Percentiles rank a stretch among this genome's conserved stretches.
Evolutionary conservation across 2,888 invertebrate genomes (phyloP).

Genomic region (Melitaea athalia): DNA sequence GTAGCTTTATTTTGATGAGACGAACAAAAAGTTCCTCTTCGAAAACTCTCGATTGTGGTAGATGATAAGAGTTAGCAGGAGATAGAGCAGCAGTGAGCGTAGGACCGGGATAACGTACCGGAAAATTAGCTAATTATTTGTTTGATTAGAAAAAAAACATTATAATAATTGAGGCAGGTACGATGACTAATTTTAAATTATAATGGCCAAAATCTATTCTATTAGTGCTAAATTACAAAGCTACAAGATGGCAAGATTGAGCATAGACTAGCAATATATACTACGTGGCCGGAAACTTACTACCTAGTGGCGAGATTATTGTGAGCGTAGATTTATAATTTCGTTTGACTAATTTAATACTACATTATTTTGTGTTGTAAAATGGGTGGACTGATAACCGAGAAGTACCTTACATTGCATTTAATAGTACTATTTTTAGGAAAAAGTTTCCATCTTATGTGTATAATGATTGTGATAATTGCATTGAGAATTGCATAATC

Average conservation of each 20-base stretch:
- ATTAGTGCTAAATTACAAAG: slow-evolving; percentile 12
- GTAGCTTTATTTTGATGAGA: no score
- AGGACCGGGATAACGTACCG: no score
- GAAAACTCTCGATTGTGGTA: no score
- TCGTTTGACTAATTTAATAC: slow-evolving; percentile 25
- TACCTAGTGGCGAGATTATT: slow-evolving; percentile 59
- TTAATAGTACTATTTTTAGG: background rate
- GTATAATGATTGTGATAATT: no score
- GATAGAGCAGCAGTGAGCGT: no score
- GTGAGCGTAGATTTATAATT: slow-evolving; percentile 51
- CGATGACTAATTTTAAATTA: slow-evolving; percentile 1
- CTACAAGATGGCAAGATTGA: slow-evolving; percentile 47
- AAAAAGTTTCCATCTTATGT: no score
- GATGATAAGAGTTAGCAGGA: no score
- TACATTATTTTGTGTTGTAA: slow-evolving; percentile 24
- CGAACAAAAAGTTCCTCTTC: no score
- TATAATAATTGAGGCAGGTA: slow-evolving; percentile 1
- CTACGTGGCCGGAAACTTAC: slow-evolving; percentile 51
- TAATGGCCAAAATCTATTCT: slow-evolving; percentile 10
- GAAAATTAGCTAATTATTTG: no score
- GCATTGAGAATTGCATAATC: no score
- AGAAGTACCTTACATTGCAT: slow-evolving; percentile 26
- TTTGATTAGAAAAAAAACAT: background rate
- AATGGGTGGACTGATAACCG: slow-evolving; percentile 37
- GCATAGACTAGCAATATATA: slow-evolving; percentile 46